A percentile compares a stretch with the other conserved stretches of the same genome.
These are phyloP conservation scores for Lagocephalus sceleratus DNA, from an alignment of 2,797 vertebrate genomes.

Conservation along the genomic window DNA sequence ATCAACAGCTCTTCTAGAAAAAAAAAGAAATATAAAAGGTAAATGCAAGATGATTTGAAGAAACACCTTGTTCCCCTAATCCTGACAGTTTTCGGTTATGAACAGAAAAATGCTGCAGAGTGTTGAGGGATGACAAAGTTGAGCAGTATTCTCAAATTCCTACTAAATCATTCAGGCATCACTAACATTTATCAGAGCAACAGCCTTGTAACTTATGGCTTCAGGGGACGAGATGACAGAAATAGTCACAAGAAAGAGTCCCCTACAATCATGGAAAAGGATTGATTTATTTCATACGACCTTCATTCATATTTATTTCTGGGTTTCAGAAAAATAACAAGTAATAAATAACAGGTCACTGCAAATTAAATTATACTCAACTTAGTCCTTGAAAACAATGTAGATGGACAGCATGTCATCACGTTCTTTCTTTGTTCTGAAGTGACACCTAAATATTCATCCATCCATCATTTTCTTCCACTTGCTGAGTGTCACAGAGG, in stretches of 20 bases:
- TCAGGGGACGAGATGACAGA: slow-evolving; percentile 43
- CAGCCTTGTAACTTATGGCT: slow-evolving; percentile 44
- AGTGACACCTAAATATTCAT: too few species aligned
- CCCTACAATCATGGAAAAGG: slow-evolving; percentile 29
- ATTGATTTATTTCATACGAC: slow-evolving; percentile 32
- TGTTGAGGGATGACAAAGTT: slow-evolving; percentile 33
- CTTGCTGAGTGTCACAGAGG: too few species aligned
- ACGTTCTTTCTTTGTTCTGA: too few species aligned
- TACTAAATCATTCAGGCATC: slow-evolving; percentile 53
- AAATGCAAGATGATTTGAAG: too few species aligned
- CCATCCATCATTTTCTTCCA: too few species aligned
- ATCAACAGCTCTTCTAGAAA: too few species aligned
- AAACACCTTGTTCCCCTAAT: too few species aligned
- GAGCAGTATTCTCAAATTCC: slow-evolving; percentile 36
- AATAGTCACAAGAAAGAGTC: slow-evolving; percentile 51
- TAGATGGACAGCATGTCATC: too few species aligned
- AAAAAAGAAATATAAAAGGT: too few species aligned
- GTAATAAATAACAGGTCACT: slow-evolving; percentile 19
- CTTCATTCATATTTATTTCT: slow-evolving; percentile 14
- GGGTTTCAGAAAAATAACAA: slow-evolving; percentile 2
- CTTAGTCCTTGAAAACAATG: too few species aligned
- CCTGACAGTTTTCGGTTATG: too few species aligned
- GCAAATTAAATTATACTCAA: not conserved
- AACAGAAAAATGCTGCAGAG: slow-evolving; percentile 1
- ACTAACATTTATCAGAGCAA: slow-evolving; percentile 44